phyloP scores from a whole-genome alignment of 2,797 vertebrate genomes.

The Parauchenoglanis punctatus region DNA sequence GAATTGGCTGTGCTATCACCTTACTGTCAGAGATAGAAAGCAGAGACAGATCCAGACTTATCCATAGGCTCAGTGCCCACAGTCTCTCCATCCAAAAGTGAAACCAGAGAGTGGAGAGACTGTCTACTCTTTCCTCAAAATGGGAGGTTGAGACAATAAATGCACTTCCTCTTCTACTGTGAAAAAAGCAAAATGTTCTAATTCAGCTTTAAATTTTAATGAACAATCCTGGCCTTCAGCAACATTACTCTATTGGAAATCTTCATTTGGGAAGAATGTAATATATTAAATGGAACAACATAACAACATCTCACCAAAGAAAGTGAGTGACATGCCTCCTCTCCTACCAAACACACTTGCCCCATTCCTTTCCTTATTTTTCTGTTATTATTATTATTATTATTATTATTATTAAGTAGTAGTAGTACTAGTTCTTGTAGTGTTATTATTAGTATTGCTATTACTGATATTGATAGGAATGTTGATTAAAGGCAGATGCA shows the following conservation, averaged over 20 bases:
- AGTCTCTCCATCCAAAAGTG: not conserved
- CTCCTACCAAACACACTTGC: not conserved
- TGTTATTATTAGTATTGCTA: not conserved
- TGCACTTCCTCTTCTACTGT: not conserved
- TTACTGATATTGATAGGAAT: not conserved
- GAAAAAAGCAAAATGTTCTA: not conserved
- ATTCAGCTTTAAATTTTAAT: not conserved
- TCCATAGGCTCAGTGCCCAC: not conserved
- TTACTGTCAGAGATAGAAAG: constrained; percentile 3
- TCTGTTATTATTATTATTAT: too few relatives aligned
- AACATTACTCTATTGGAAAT: not conserved
- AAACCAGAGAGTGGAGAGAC: not conserved
- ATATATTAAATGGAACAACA: not conserved
- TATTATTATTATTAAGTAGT: not conserved
- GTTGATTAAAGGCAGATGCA: too few relatives aligned
- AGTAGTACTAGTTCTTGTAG: too few relatives aligned
- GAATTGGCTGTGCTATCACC: not conserved
- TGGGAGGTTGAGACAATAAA: not conserved
- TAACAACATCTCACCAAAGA: not conserved
- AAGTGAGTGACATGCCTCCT: not conserved
- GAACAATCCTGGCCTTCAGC: not conserved
- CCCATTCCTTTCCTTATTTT: not conserved
- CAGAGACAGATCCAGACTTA: not conserved
- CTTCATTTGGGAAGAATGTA: not conserved
- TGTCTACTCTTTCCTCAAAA: not conserved